These are phyloP conservation scores for Chelonoidis abingdonii DNA, from an alignment of 2,113 vertebrate species.

Conservation along the genomic window DNA sequence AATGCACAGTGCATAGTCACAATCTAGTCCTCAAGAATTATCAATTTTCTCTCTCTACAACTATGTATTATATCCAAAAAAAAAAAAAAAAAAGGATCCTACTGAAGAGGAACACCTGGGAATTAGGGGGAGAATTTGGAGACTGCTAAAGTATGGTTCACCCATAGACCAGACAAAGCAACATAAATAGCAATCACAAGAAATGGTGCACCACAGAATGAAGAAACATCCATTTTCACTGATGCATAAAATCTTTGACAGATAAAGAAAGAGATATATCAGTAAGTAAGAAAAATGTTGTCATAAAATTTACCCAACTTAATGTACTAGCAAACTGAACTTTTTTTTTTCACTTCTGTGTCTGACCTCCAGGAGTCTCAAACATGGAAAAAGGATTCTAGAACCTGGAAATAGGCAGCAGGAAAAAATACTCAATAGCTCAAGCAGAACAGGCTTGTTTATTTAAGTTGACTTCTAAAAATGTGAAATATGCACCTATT, in stretches of 20 bases:
- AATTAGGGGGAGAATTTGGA: not conserved
- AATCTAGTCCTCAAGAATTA: not conserved
- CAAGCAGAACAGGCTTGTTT: conserved; percentile 21
- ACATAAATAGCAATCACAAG: not conserved
- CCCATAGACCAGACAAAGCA: not conserved
- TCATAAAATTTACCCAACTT: conserved; percentile 46
- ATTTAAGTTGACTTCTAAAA: conserved; percentile 51
- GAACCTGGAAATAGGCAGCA: not conserved
- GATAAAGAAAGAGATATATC: not conserved
- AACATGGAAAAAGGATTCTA: not conserved
- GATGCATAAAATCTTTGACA: conserved; percentile 6
- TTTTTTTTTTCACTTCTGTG: not conserved
- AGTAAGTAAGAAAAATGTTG: not conserved
- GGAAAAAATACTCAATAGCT: not conserved
- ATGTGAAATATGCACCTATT: conserved; percentile 29
- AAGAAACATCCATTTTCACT: not conserved
- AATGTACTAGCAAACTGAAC: conserved; percentile 40
- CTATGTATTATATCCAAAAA: not conserved
- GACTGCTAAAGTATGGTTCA: not conserved
- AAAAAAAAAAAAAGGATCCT: not conserved
- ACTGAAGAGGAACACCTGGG: not conserved
- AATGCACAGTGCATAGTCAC: fast-evolving
- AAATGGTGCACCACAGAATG: not conserved
- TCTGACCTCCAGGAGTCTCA: conserved; percentile 42
- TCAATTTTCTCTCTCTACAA: not conserved